Evolutionary conservation across 2,797 vertebrate species (phyloP).

Genomic region (Arnoldichthys spilopterus): DNA sequence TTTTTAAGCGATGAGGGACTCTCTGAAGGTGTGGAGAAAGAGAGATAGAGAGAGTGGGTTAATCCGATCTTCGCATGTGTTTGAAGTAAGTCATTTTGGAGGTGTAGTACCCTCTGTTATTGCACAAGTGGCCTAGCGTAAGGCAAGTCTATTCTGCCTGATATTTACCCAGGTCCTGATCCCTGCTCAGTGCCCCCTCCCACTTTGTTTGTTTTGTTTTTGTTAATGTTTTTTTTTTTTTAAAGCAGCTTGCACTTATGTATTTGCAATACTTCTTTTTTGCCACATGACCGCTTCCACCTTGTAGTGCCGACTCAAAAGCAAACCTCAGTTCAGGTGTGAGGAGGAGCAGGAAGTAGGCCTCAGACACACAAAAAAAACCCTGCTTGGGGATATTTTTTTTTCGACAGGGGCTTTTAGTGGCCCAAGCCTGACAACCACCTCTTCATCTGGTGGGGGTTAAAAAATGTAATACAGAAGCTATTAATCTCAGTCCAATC

Average conservation of each 20-base stretch:
- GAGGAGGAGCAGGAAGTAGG: conserved; percentile 53
- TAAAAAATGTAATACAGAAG: conserved; percentile 45
- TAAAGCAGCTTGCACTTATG: conserved; percentile 83
- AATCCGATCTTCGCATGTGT: conserved; percentile 45
- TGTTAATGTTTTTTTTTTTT: conserved; percentile 34
- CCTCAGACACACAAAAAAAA: conserved; percentile 52
- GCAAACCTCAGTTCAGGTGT: conserved; percentile 56
- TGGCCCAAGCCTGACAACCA: conserved; percentile 79
- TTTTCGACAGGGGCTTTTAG: conserved; percentile 76
- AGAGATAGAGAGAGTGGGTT: conserved; percentile 32
- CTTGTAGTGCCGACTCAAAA: conserved; percentile 71
- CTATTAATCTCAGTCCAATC: conserved; percentile 65
- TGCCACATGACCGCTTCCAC: conserved; percentile 70
- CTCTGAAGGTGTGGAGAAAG: conserved; percentile 25
- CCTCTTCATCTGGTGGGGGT: conserved; percentile 66
- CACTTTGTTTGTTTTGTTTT: conserved; percentile 14
- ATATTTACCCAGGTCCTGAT: conserved; percentile 61
- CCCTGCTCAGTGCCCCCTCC: conserved; percentile 47
- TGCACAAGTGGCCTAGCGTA: conserved; percentile 53
- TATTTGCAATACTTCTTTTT: conserved; percentile 74
- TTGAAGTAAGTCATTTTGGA: conserved; percentile 45
- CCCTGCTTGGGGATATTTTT: conserved; percentile 57
- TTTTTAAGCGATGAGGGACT: conserved; percentile 22
- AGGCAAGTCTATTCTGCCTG: conserved; percentile 61
- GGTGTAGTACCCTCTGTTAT: conserved; percentile 47